Evolutionary conservation across 2,113 vertebrate species (phyloP), one percentile per base, ranked within the genome.

Genomic region (Pelvicachromis taeniatus): DNA sequence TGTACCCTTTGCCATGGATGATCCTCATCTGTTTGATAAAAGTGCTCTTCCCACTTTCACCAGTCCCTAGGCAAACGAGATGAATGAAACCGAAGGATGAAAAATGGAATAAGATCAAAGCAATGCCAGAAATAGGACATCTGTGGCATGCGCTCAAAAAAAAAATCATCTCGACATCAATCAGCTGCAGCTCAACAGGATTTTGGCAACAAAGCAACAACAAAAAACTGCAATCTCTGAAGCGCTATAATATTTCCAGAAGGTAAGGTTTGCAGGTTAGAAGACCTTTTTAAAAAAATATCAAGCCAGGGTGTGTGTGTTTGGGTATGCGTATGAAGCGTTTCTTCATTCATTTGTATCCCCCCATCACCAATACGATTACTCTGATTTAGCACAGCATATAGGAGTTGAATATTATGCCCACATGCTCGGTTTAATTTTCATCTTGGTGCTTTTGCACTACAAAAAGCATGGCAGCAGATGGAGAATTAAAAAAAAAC

Each of bases 1-100:
- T 95, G 92, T 97, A 98, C 56, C 97, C 97, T 9, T 90, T 93
- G 5, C 97, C 97, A 45, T 99, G 97, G 92, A 99, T 98, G 95
- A 99, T 99, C 95, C 98, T 97, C 97, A 99, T 98, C 94, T 99
- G 97, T 87, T 99, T 98, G 94, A 98, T 97, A 82, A 99, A 98
- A 1, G 96, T 98, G 90, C 97, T 98, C 89, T 98, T 98, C 54
- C 97, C 97, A 86, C 97, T 98, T 87, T 98, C 97, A 55, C 97
- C 97, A 35, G 97, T 97, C 77, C 97, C 97, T 98, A 52, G 6
- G 78, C 11, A 85, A 87, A 86, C 4, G 19, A 88, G 21, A 91
- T 56, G 56, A 88, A 86, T 55, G 23, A 88, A 61, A 81, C 29
- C 10, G 9, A 56, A 35, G 33, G 14, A 85, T 58, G 81, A 88